Conservation (phyloP, 2,797 vertebrate species). For the Takifugu rubripes region DNA sequence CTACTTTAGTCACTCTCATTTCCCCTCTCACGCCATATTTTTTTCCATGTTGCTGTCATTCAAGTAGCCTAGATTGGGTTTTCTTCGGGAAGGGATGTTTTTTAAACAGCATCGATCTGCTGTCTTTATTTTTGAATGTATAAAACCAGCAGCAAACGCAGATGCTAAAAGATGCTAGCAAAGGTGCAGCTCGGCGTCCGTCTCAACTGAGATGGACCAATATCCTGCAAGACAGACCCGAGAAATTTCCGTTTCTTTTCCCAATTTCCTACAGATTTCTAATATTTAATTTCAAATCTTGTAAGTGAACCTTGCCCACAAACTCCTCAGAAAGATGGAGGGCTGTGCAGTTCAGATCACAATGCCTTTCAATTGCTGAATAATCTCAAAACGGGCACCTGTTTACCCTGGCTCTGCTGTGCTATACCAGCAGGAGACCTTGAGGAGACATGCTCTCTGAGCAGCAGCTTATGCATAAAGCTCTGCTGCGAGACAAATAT, state of each 20-base stretch:
- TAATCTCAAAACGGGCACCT: slow-evolving; percentile 67
- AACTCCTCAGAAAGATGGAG: slow-evolving; percentile 34
- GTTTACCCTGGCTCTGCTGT: slow-evolving; percentile 59
- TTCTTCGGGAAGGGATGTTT: slow-evolving; percentile 12
- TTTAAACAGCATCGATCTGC: slow-evolving; percentile 43
- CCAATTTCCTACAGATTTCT: slow-evolving; percentile 6
- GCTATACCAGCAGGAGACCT: slow-evolving; percentile 49
- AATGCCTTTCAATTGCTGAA: slow-evolving; percentile 35
- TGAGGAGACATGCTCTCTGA: slow-evolving; percentile 48
- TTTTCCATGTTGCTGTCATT: slow-evolving; percentile 54
- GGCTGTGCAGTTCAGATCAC: slow-evolving; percentile 24
- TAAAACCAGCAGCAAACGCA: slow-evolving; percentile 29
- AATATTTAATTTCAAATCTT: slow-evolving; percentile 29
- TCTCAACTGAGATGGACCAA: too few relatives aligned
- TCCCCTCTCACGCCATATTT: slow-evolving; percentile 45
- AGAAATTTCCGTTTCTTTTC: slow-evolving; percentile 2
- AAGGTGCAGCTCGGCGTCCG: too few relatives aligned
- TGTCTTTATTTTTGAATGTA: slow-evolving; percentile 53
- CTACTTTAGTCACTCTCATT: slow-evolving; percentile 68
- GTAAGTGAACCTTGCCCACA: slow-evolving; percentile 30
- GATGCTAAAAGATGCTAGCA: slow-evolving; percentile 25
- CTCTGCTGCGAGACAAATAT: slow-evolving; percentile 51
- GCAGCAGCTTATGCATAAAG: slow-evolving; percentile 51
- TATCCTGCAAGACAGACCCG: too few relatives aligned
- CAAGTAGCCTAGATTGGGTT: slow-evolving; percentile 45